These are phyloP conservation scores for Ictalurus punctatus DNA, from an alignment of 2,113 vertebrate species.

Conservation along the genomic window DNA sequence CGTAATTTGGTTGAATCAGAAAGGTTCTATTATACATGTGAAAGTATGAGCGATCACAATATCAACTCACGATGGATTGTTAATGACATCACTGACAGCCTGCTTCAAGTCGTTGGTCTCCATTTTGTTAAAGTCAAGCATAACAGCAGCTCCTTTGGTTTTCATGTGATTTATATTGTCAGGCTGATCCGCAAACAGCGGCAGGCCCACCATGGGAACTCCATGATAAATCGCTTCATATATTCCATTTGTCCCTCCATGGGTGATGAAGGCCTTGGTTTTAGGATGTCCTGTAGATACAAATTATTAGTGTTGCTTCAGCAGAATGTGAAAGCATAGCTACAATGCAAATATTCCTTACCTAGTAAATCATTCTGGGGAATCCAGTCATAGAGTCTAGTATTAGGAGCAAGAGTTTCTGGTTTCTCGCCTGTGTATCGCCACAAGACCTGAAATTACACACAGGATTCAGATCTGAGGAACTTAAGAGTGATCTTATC, in stretches of 20 bases:
- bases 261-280: slow-evolving; percentile 84
- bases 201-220: slow-evolving; percentile 83
- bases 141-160: slow-evolving; percentile 76
- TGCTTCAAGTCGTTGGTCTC: slow-evolving; percentile 61
- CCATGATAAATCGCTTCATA: slow-evolving; percentile 89
- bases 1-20: no score
- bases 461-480: neutral
- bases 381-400: slow-evolving; percentile 77
- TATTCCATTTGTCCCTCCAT: slow-evolving; percentile 85
- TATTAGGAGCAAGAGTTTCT: slow-evolving; percentile 75
- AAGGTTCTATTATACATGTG: no score
- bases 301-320: neutral
- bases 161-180: slow-evolving; percentile 80
- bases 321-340: neutral
- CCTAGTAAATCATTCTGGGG: slow-evolving; percentile 86
- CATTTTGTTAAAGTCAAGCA: slow-evolving; percentile 75
- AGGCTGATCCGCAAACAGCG: slow-evolving; percentile 82
- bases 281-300: slow-evolving; percentile 76
- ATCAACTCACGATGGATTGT: slow-evolving; percentile 46
- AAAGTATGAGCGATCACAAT: neutral
- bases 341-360: slow-evolving; percentile 52
- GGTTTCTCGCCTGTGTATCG: slow-evolving; percentile 77
- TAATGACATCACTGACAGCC: slow-evolving; percentile 39
- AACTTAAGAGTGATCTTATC: neutral
- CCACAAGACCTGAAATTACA: slow-evolving; percentile 80